These are phyloP conservation scores for Pegoplata infirma DNA, from an alignment of 2,888 invertebrate species.

Conservation along the genomic window DNA sequence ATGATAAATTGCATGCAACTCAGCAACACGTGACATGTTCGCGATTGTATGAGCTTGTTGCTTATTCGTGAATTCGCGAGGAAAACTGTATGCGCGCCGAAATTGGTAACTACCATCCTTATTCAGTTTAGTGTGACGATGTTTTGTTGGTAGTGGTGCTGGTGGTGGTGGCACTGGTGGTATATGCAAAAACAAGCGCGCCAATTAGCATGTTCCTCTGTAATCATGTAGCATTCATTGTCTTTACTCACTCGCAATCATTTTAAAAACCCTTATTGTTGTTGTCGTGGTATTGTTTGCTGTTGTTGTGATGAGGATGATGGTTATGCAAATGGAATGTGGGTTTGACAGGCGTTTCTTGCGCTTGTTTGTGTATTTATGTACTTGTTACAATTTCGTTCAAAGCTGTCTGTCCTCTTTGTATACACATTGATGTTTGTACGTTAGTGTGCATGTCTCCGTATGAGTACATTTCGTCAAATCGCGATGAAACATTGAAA, in stretches of 20 bases:
- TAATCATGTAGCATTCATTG: constrained; percentile 60
- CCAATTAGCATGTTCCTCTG: constrained; percentile 74
- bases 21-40: constrained; percentile 67
- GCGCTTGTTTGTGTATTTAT: constrained; percentile 13
- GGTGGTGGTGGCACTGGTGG: constrained; percentile 14
- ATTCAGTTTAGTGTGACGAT: constrained; percentile 5
- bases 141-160: constrained; percentile 63
- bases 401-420: constrained; percentile 15
- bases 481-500: constrained; percentile 59
- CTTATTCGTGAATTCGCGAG: constrained; percentile 73
- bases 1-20: constrained; percentile 71
- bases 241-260: constrained; percentile 64
- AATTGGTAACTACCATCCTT: constrained; percentile 57
- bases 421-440: constrained; percentile 22
- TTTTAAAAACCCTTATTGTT: constrained; percentile 47
- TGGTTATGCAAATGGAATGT: constrained; percentile 67
- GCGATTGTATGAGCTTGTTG: constrained; percentile 69
- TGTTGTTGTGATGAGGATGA: no score
- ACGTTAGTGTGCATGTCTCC: not conserved
- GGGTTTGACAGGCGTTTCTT: constrained; percentile 61
- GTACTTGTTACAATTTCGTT: constrained; percentile 27
- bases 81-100: constrained; percentile 65
- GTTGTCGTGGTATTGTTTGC: constrained; percentile 38
- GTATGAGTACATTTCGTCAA: constrained; percentile 49
- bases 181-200: constrained; percentile 65